Evolutionary conservation across 2,888 invertebrate genomes (phyloP), one percentile per base, ranked within the genome.

Genomic region (Callimorpha dominula): DNA sequence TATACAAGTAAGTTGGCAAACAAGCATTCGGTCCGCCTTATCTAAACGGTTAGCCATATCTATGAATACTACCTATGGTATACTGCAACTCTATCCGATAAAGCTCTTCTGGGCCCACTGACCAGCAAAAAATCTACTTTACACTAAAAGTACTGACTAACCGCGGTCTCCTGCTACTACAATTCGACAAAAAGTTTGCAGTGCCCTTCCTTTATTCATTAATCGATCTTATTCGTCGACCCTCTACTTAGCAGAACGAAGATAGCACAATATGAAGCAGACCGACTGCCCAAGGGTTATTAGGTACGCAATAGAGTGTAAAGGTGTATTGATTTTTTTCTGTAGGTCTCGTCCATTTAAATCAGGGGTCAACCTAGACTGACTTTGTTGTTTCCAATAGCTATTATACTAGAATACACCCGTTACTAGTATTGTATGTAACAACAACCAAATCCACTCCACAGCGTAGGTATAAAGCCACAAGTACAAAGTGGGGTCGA

Each of bases 401-500:
- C 31, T 11, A 52, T 57, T 42, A 50, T 70, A 63, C 62, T 68
- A 64, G 72, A 65, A 9, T 68, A 68, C 78, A 72, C 69, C 68
- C 40, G 73, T 57, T 71, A 74, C 49, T 67, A 65, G n/a, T 71
- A 70, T 67, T 54, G 60, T 76, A 65, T 65, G 65, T 73, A 73
- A 65, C 73, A 70, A 72, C 31, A 31, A 2, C 31, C 31, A 31
- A 31, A 2, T 31, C 31, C 31, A 31, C 31, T 31, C 31, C 31
- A 31, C 31, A 31, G 31, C 31, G 31, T 31, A 31, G 31, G 31
- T 31, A 31, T 31, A 31, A 31, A 31, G 31, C 31, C 31, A 31
- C 31, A 31, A 31, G 31, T 31, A 31, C 31, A 31, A 31, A 31
- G 31, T 2, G 31, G 31, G 31, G 31, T 31, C 31, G 31, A 31